Evolutionary conservation across 2,113 vertebrate genomes (phyloP).

Genomic region (Hypocryptadius cinnamomeus): DNA sequence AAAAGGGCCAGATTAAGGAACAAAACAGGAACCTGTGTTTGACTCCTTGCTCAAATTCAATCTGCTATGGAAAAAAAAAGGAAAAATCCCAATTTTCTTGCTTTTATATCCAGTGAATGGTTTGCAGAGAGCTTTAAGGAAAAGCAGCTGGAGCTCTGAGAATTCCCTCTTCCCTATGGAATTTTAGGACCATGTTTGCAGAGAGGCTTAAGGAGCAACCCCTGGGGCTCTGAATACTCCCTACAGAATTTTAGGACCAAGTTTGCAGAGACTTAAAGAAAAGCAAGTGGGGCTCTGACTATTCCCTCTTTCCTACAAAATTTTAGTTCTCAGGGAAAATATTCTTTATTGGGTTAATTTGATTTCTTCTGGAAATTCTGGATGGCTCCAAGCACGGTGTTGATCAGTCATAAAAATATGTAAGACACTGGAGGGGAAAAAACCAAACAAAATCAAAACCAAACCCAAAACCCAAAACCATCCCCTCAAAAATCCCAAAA

Average conservation of each 20-base stretch:
- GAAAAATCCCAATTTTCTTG: not conserved
- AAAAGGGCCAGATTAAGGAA: not conserved
- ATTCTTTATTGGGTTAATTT: not conserved
- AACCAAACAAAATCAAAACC: fast-evolving
- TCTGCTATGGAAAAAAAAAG: not conserved
- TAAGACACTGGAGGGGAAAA: not conserved
- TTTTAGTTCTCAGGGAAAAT: not conserved
- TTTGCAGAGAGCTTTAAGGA: not conserved
- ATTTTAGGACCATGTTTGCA: not conserved
- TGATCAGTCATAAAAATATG: not conserved
- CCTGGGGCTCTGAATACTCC: not conserved
- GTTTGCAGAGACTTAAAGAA: not conserved
- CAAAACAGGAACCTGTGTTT: not conserved
- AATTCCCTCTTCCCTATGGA: not conserved
- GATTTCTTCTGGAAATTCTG: not conserved
- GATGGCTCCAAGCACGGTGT: fast-evolving
- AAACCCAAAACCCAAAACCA: not conserved
- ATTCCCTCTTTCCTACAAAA: not conserved
- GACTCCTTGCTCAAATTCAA: not conserved
- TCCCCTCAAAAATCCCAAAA: not conserved
- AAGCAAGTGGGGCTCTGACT: not conserved
- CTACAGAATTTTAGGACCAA: not conserved
- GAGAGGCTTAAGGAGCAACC: not conserved
- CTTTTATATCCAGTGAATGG: not conserved
- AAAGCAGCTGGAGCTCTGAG: not conserved